Percentiles rank a stretch among this genome's conserved stretches.
Conservation (phyloP, 2,113 vertebrate species). For the Prunella fulvescens region DNA sequence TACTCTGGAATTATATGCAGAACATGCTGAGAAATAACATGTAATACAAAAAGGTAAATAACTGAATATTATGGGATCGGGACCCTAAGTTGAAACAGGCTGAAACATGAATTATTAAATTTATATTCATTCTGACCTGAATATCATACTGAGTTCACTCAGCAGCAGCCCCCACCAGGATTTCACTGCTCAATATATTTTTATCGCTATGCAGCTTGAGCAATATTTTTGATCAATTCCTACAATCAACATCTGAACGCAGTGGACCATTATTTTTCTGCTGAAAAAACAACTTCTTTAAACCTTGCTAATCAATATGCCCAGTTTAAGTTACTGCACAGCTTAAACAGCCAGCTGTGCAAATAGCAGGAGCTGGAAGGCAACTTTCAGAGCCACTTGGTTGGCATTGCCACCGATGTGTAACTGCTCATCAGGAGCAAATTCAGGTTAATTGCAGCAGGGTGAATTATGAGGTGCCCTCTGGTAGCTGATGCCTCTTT, state of each 20-base stretch:
- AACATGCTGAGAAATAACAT: neutral
- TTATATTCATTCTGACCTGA: neutral
- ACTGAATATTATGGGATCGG: neutral
- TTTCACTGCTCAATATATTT: conserved; percentile 31
- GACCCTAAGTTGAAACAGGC: neutral
- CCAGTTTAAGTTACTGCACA: neutral
- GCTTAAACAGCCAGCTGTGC: neutral
- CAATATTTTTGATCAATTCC: conserved; percentile 38
- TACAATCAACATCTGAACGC: neutral
- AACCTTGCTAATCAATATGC: conserved; percentile 13
- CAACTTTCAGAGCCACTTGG: neutral
- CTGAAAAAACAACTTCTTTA: neutral
- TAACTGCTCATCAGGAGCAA: neutral
- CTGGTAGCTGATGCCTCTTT: neutral
- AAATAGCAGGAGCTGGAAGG: neutral
- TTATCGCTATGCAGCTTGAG: neutral
- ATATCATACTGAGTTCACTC: neutral
- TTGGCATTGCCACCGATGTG: neutral
- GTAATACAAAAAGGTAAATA: neutral
- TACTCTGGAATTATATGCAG: neutral
- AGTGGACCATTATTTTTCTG: neutral
- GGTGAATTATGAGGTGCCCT: neutral
- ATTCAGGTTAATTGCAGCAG: neutral
- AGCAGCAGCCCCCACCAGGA: neutral
- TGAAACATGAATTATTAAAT: neutral